phyloP scores from a whole-genome alignment of 2,888 invertebrate species.

The Cyrtodaria siliqua region DNA sequence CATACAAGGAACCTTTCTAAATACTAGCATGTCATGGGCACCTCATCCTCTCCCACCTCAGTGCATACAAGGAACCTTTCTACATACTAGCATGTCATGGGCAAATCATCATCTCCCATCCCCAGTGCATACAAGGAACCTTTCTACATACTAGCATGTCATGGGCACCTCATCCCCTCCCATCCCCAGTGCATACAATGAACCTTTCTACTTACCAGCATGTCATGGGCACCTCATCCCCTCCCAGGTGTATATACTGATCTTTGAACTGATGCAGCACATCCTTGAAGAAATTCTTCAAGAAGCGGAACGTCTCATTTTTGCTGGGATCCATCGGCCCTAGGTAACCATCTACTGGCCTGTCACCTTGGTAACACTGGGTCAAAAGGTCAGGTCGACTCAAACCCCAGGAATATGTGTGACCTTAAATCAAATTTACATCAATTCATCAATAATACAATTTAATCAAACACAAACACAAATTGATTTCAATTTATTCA shows the following conservation, averaged over 20 bases:
- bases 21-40: too few species aligned
- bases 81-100: too few species aligned
- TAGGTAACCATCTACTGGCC: conserved; percentile 87
- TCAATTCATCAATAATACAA: too few species aligned
- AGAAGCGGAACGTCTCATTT: conserved; percentile 90
- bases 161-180: too few species aligned
- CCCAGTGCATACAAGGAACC: too few species aligned
- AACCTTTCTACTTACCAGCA: conserved; percentile 90
- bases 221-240: conserved; percentile 94
- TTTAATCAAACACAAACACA: too few species aligned
- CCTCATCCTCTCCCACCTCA: too few species aligned
- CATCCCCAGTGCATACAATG: too few species aligned
- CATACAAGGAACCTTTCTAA: conserved; percentile 92
- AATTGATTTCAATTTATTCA: too few species aligned
- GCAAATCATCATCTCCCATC: too few species aligned
- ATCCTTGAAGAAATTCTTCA: conserved; percentile 91
- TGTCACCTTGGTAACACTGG: conserved; percentile 80
- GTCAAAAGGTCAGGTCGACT: conserved; percentile 84
- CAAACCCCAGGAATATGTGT: conserved; percentile 85
- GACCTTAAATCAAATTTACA: conserved; percentile 81
- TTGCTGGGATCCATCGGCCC: conserved; percentile 94
- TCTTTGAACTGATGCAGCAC: conserved; percentile 92
- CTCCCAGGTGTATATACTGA: conserved; percentile 94
- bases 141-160: too few species aligned
- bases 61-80: too few species aligned